These are phyloP conservation scores for Babyrousa celebensis DNA, from an alignment of 2,797 vertebrate species.

Conservation along the genomic window DNA sequence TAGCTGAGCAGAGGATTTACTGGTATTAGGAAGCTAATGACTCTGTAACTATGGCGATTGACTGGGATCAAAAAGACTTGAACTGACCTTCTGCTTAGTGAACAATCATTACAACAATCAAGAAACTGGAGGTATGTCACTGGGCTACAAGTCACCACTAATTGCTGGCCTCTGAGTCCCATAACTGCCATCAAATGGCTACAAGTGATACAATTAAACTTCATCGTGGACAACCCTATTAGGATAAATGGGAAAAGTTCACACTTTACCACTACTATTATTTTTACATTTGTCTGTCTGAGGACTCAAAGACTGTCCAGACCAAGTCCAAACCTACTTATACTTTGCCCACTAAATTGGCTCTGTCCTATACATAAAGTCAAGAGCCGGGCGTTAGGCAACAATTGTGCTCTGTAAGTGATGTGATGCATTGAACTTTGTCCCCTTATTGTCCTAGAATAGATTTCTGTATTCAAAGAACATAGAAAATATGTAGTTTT, in stretches of 20 bases:
- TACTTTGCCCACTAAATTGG: not conserved
- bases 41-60: slow-evolving; percentile 41
- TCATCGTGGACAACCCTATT: slow-evolving; percentile 69
- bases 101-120: slow-evolving; percentile 74
- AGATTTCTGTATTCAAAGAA: slow-evolving; percentile 60
- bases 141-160: slow-evolving; percentile 72
- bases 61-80: slow-evolving; percentile 70
- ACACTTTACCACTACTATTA: slow-evolving; percentile 61
- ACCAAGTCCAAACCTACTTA: slow-evolving; percentile 51
- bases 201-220: slow-evolving; percentile 74
- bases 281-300: slow-evolving; percentile 76
- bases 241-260: slow-evolving; percentile 78
- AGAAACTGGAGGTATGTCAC: slow-evolving; percentile 12
- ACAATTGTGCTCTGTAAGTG: not conserved
- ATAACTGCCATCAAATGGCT: slow-evolving; percentile 70
- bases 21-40: slow-evolving; percentile 54
- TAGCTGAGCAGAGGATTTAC: slow-evolving; percentile 38
- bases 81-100: slow-evolving; percentile 68
- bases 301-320: slow-evolving; percentile 74
- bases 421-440: not conserved
- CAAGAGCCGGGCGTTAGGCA: not conserved
- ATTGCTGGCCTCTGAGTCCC: slow-evolving; percentile 75
- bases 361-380: not conserved
- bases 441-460: not conserved
- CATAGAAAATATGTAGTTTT: not conserved